Evolutionary conservation across 2,888 invertebrate species (phyloP).

Genomic region (Sarcophaga subvicina): DNA sequence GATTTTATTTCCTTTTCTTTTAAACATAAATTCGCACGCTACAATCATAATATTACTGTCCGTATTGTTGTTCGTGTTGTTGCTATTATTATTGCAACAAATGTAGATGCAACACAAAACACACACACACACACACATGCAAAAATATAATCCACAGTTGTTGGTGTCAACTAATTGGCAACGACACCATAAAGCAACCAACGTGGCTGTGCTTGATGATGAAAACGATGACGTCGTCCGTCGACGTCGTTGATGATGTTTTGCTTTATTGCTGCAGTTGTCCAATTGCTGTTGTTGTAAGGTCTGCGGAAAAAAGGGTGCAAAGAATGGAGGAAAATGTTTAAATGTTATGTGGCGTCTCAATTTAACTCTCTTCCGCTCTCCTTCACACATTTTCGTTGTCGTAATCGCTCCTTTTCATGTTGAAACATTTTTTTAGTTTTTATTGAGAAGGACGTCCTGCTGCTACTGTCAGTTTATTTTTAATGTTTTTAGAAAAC

Average conservation of each 20-base stretch:
- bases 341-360: conserved; percentile 59
- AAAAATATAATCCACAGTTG: conserved; percentile 46
- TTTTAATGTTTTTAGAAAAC: conserved; percentile 38
- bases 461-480: conserved; percentile 63
- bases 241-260: conserved; percentile 9
- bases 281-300: too few species aligned
- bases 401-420: conserved; percentile 30
- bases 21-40: conserved; percentile 64
- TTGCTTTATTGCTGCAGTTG: conserved; percentile 10
- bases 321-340: conserved; percentile 8
- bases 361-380: conserved; percentile 35
- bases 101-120: background rate
- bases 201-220: conserved; percentile 41
- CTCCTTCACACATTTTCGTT: background rate
- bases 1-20: conserved; percentile 45
- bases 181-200: conserved; percentile 71
- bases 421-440: conserved; percentile 46
- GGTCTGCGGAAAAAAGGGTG: background rate
- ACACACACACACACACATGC: too few species aligned
- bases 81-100: conserved; percentile 27
- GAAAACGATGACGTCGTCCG: background rate
- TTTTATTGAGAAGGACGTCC: conserved; percentile 60
- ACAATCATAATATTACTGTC: conserved; percentile 44
- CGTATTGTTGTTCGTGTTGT: conserved; percentile 8
- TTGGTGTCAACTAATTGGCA: conserved; percentile 81